Evolutionary conservation across 2,113 vertebrate genomes (phyloP), one percentile per base, ranked within the genome.

Genomic region (Chloebia gouldiae): DNA sequence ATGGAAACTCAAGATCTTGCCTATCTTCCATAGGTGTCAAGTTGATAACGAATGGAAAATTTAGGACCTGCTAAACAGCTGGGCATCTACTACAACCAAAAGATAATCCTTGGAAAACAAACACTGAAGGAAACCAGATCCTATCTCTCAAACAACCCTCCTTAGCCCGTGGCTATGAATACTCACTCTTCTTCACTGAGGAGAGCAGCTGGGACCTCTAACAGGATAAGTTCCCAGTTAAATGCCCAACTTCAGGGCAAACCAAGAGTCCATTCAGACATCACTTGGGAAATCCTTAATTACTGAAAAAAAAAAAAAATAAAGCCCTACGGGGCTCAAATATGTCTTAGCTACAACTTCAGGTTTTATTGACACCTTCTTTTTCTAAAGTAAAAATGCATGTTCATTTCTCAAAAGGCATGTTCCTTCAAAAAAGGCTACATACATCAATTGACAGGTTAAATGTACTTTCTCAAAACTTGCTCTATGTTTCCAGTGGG

Each of bases 41-140:
- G 60, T 47, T 93, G 94, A 96, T 96, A 96, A 95, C 1, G 77
- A 96, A 92, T 54, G 88, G 95, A 97, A 96, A 97, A 96, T 95
- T 92, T 91, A 95, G 88, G 88, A 95, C 80, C 61, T 50, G 23
- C 10, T 22, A 89, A 64, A 91, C 71, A 72, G 90, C 81, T 92
- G 81, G 20, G 7, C 81, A 95, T 93, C 82, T 54, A 54, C 35
- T 78, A 51, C 28, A 79, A 90, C 33, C 37, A 88, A 22, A 95
- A 94, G 86, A 90, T 93, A 97, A 96, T 92, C 69, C 71, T 64
- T 61, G 45, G 45, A 87, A 95, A 93, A 96, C 69, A 95, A 88
- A 84, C 53, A 88, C n/a, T 90, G 80, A 95, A 91, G 81, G 90
- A 95, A 96, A 95, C 56, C 51, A 92, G 86, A 92, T 82, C 81